Base-by-base conservation (phyloP, 2,113 vertebrate genomes). In the Eptesicus fuscus region DNA sequence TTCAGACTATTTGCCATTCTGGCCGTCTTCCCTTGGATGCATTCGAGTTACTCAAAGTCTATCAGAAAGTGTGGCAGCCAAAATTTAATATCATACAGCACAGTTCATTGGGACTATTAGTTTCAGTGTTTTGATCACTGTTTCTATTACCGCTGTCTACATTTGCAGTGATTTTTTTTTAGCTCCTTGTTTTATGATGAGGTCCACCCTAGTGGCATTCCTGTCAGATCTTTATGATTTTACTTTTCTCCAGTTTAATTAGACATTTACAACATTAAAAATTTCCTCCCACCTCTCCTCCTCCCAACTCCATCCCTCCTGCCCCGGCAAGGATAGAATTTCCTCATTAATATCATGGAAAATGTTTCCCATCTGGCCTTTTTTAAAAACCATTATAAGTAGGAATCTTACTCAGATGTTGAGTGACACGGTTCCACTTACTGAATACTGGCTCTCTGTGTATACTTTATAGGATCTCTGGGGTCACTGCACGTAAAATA, bases 261-360 rank as follows among this genome's bases (percentile, higher is more conserved):
- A 89, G 51, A 84, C 44, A 35, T 82, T 95, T 71, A 59, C 2
- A 92, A 37, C 83, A 23, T 49, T 84, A 77, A 88, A 12, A 71
- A 71, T 22, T 28, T 14, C 32, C 10, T 53, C 56, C 20, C 9
- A 65, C n/a, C 4, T 7, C 23, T 56, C 4, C 22, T 9, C n/a
- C 47, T 17, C 44, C 78, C 4, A 7, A 7, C 44, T 17, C 63
- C 63, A 4, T 88, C 9, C 10, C 23, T 71, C 22, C 14, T 18
- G 12, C 28, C 23, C 32, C 23, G 82, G 18, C 18, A 70, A 93
- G 53, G 71, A 73, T 90, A 93, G 61, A 92, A 90, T 95, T 94
- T 90, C 79, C 71, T 95, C 30, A 96, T 84, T 95, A 93, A 93
- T 90, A 95, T 90, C 40, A 35, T 47, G n/a, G 63, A 80, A 95